Conservation (phyloP, 37 sponge, comb jelly and placozoan genomes). For the Cladorhizidae sp. region DNA sequence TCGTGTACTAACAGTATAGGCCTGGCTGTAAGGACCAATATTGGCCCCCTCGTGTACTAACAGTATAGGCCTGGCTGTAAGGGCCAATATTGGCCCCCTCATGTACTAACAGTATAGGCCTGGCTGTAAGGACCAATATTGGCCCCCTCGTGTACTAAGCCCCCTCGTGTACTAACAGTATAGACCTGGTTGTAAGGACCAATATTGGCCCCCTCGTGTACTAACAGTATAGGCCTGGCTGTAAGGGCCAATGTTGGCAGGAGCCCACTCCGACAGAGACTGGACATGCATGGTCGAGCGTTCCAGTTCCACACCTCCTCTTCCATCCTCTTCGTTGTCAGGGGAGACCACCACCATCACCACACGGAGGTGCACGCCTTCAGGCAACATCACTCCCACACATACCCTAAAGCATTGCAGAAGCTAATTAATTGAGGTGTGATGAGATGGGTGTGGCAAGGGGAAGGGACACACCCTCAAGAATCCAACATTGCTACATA, state of each 20-base stretch:
- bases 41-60: too few relatives aligned
- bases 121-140: too few relatives aligned
- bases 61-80: too few relatives aligned
- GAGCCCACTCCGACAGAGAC: constrained; percentile 85
- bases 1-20: too few relatives aligned
- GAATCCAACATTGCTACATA: too few relatives aligned
- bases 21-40: too few relatives aligned
- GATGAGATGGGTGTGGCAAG: neutral
- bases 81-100: too few relatives aligned
- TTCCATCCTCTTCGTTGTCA: neutral
- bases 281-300: constrained; percentile 79
- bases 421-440: neutral
- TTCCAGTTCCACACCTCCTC: neutral
- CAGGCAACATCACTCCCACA: constrained; percentile 38
- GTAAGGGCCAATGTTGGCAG: constrained; percentile 92
- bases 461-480: too few relatives aligned
- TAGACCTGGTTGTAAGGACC: too few relatives aligned
- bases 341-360: constrained; percentile 19
- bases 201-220: neutral
- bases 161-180: too few relatives aligned
- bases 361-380: constrained; percentile 47
- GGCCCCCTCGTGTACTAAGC: too few relatives aligned
- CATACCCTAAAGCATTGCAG: constrained; percentile 51
- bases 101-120: too few relatives aligned
- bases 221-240: constrained; percentile 76